These are phyloP conservation scores for Anabacerthia variegaticeps DNA, from an alignment of 2,797 vertebrate genomes.

Conservation along the genomic window DNA sequence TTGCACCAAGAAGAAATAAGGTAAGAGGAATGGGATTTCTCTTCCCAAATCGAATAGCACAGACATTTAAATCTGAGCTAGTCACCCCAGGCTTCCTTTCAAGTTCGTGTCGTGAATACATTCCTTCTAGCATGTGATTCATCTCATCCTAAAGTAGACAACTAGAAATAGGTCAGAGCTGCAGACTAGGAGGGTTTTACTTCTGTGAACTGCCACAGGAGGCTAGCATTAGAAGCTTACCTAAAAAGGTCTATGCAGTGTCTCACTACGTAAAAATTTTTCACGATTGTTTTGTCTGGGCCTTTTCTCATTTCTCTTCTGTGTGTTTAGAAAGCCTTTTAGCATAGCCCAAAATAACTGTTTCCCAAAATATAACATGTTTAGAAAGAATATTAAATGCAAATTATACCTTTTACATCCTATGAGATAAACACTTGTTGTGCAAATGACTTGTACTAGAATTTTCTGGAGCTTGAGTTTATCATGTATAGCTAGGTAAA, in stretches of 20 bases:
- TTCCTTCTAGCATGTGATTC: not conserved
- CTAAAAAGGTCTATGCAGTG: not conserved
- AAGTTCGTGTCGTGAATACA: not conserved
- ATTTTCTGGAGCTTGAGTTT: not conserved
- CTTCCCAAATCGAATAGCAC: not conserved
- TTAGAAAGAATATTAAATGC: not conserved
- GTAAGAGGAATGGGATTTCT: not conserved
- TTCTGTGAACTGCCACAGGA: not conserved
- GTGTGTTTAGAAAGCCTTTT: not conserved
- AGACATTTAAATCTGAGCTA: not conserved
- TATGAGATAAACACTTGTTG: not conserved
- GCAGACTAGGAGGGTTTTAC: not conserved
- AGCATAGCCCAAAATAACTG: not conserved
- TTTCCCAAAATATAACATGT: not conserved
- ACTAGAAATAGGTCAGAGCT: not conserved
- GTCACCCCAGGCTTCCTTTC: not conserved
- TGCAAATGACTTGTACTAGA: not conserved
- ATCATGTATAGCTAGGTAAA: not conserved
- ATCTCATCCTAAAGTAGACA: constrained; percentile 19
- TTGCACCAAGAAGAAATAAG: not conserved
- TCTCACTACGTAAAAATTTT: not conserved
- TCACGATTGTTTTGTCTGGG: not conserved
- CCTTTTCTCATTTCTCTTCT: not conserved
- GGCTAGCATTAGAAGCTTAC: not conserved
- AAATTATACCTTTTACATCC: not conserved